Base-by-base conservation (phyloP, 2,888 invertebrate genomes). In the Agrochola lychnidis region DNA sequence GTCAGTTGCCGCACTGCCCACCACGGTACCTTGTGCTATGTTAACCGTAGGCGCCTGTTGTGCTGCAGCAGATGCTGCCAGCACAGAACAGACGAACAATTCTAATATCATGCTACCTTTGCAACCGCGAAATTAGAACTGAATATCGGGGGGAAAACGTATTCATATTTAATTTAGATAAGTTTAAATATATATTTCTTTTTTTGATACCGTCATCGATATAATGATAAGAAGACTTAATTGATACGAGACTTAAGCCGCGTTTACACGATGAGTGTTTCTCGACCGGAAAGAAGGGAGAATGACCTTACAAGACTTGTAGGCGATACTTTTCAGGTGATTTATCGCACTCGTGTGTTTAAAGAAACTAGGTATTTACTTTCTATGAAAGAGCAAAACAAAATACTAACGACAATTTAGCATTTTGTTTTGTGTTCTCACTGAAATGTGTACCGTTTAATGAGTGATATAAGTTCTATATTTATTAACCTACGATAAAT, bases 1-100 rank as follows among this genome's bases (percentile, higher is more conserved):
- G 86, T 93, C 90, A 2, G 79, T 30, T 19, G 92, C 89, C 1
- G 79, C 56, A n/a, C 92, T 88, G 4, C 96, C 96, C 6, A 92
- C 69, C 1, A 96, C 92, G 3, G 83, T 88, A 51, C 96, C 96
- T 89, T 95, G 95, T 0, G 73, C 25, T 70, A 94, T 94, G 0
- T 70, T 89, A 14, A 95, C 95, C 7, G 76, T 63, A 9, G 92
- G 92, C 30, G 48, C 36, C 42, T 73, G 70, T 86, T 91, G 90
- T 42, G 90, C 89, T 30, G 82, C 68, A 75, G 83, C 84, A 76
- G 83, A 69, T 66, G 87, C 74, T 59, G 89, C 68, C 22, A 90
- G 68, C 4, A 90, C 53, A 63, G 79, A 89, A 83, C 86, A 86
- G 56, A 89, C 63, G 69, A 82, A 75, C 62, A 89, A 70, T 67